phyloP scores from a whole-genome alignment of 2,113 vertebrate genomes.

The Chauna torquata region DNA sequence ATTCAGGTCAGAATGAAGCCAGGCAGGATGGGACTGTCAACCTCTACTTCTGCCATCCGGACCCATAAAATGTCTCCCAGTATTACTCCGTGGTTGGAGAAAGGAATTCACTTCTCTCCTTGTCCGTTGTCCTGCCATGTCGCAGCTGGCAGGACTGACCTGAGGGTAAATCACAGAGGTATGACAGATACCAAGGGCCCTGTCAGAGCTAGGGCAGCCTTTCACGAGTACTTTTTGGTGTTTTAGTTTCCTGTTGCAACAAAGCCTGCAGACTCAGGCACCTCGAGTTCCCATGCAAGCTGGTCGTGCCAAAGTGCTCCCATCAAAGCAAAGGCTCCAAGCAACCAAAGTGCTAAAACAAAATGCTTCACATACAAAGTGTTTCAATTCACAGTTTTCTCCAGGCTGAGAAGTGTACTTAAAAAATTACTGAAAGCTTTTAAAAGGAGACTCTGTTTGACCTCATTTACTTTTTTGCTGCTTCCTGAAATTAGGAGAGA shows the following conservation, averaged over 20 bases:
- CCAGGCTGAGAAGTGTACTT: neutral
- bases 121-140: neutral
- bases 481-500: neutral
- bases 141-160: neutral
- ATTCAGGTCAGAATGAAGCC: neutral
- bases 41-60: neutral
- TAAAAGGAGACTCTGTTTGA: neutral
- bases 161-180: neutral
- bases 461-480: neutral
- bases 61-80: neutral
- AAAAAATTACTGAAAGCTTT: neutral
- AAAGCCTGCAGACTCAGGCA: neutral
- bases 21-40: neutral
- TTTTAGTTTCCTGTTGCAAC: neutral
- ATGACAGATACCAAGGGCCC: accelerated
- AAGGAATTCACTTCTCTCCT: neutral
- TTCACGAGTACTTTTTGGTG: neutral
- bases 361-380: neutral
- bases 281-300: neutral
- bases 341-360: neutral
- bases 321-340: neutral
- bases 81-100: neutral
- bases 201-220: neutral
- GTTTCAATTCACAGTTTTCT: neutral
- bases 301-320: neutral